A percentile compares a stretch with the other conserved stretches of the same genome.
Evolutionary conservation across 2,113 vertebrate species (phyloP).

Genomic region (Echinops telfairi): DNA sequence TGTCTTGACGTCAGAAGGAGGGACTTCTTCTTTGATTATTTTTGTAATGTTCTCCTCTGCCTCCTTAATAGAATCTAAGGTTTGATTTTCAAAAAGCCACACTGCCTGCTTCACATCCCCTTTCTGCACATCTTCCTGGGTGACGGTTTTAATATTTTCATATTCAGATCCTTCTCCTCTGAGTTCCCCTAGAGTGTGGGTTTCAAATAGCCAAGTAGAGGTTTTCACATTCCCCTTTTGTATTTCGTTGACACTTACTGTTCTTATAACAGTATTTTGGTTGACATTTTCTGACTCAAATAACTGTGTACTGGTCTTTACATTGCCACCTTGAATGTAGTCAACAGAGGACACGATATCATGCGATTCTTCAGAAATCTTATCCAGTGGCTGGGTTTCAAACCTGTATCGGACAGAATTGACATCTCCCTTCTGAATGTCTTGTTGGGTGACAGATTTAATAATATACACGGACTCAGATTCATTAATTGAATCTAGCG

Average conservation of each 20-base stretch:
- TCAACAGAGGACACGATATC: conserved; percentile 87
- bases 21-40: conserved; percentile 89
- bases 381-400: conserved; percentile 94
- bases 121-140: conserved; percentile 90
- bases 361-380: conserved; percentile 89
- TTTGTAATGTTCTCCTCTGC: conserved; percentile 83
- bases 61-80: conserved; percentile 92
- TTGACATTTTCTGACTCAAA: conserved; percentile 90
- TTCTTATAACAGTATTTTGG: conserved; percentile 86
- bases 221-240: conserved; percentile 93
- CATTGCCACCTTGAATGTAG: conserved; percentile 91
- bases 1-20: conserved; percentile 93
- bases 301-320: conserved; percentile 88
- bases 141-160: conserved; percentile 90
- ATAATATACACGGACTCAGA: conserved; percentile 93
- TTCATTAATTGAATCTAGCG: conserved; percentile 92
- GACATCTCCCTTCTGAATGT: conserved; percentile 94
- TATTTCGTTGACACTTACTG: conserved; percentile 94
- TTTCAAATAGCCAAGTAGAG: conserved; percentile 96
- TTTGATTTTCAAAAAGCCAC: conserved; percentile 95
- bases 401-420: conserved; percentile 93
- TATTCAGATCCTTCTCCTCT: conserved; percentile 91
- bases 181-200: conserved; percentile 92
- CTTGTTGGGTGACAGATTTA: conserved; percentile 94
- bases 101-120: conserved; percentile 94